phyloP scores from a whole-genome alignment of 2,797 vertebrate genomes.

The Tokudaia tokunoshimensis region DNA sequence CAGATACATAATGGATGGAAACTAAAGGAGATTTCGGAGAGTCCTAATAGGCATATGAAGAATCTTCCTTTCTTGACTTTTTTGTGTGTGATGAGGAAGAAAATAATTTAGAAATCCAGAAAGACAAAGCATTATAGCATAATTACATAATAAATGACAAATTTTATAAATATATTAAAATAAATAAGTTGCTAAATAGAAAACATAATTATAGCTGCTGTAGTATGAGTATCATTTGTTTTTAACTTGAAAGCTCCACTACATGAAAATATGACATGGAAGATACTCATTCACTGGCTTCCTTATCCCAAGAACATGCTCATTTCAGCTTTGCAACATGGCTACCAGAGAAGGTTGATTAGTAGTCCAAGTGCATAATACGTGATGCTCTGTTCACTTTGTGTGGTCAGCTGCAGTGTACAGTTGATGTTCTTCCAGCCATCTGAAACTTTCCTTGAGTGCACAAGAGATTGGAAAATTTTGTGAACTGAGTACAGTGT shows the following conservation, averaged over 20 bases:
- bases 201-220: neutral
- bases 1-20: neutral
- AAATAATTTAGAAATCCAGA: neutral
- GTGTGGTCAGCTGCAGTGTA: rapidly evolving
- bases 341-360: neutral
- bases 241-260: neutral
- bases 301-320: neutral
- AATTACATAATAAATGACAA: no score
- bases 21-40: neutral
- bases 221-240: neutral
- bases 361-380: rapidly evolving
- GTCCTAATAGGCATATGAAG: neutral
- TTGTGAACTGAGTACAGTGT: no score
- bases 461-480: rapidly evolving
- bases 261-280: neutral
- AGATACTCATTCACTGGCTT: no score
- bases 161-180: no score
- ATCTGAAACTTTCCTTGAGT: neutral
- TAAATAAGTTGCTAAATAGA: no score
- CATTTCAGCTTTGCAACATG: neutral
- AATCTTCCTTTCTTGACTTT: neutral
- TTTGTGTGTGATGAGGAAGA: neutral
- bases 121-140: no score
- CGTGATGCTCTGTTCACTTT: rapidly evolving
- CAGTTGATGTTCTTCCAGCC: rapidly evolving